These are phyloP conservation scores for Melozone crissalis DNA, from an alignment of 2,113 vertebrate genomes.

Conservation along the genomic window DNA sequence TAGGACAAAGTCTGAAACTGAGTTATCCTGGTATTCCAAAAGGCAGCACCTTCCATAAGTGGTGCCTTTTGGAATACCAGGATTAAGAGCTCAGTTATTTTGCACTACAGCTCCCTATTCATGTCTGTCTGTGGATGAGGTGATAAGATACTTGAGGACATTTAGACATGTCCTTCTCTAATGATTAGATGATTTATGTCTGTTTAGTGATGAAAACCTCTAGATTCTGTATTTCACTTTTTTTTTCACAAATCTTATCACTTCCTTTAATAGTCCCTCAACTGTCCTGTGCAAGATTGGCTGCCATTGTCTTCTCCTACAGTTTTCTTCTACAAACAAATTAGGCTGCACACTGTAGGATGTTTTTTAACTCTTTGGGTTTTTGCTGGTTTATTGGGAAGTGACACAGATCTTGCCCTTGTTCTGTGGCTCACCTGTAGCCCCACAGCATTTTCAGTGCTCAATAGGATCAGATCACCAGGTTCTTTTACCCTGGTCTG, in stretches of 20 bases:
- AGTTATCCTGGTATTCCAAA: neutral
- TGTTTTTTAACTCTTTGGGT: neutral
- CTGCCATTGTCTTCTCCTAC: neutral
- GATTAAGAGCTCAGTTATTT: neutral
- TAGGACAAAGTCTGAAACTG: neutral
- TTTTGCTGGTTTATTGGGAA: neutral
- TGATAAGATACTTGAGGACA: neutral
- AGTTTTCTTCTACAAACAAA: neutral
- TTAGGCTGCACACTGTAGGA: neutral
- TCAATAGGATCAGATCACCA: neutral
- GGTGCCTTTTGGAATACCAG: too few species aligned
- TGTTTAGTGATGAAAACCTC: neutral
- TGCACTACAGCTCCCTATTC: neutral
- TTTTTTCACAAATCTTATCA: neutral
- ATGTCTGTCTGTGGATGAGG: neutral
- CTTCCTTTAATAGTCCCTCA: neutral
- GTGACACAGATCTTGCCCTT: neutral
- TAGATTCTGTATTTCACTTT: neutral
- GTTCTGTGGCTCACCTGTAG: neutral
- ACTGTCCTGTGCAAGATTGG: fast-evolving
- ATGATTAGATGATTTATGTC: neutral
- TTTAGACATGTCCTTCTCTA: neutral
- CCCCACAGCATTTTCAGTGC: neutral
- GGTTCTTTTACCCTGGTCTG: neutral
- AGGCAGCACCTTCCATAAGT: neutral